These are phyloP conservation scores for Pinna nobilis DNA, from an alignment of 1,140 invertebrate species.

Conservation along the genomic window DNA sequence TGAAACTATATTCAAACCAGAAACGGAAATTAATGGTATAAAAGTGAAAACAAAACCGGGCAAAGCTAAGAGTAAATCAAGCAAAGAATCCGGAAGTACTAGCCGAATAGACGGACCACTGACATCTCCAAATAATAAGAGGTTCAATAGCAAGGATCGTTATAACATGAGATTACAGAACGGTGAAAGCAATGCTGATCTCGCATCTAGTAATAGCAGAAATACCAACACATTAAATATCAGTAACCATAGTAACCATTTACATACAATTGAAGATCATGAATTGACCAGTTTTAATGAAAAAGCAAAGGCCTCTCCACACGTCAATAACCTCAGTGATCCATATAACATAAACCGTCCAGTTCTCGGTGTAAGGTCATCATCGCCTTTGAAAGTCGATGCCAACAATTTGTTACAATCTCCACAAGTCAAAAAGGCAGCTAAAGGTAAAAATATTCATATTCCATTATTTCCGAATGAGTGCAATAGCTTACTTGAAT, in stretches of 20 bases:
- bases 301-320: neutral
- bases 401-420: constrained; percentile 3
- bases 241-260: constrained; percentile 25
- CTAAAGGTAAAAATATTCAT: constrained; percentile 24
- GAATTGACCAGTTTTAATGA: constrained; percentile 6
- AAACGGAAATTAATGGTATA: neutral
- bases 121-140: neutral
- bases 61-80: neutral
- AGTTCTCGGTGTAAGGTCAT: neutral
- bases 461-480: constrained; percentile 45
- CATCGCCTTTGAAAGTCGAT: neutral
- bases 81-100: neutral
- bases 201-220: constrained; percentile 43
- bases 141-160: neutral
- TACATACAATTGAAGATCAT: neutral
- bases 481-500: constrained; percentile 30
- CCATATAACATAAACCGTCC: neutral
- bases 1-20: constrained; percentile 2
- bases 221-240: constrained; percentile 45
- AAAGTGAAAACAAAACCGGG: neutral
- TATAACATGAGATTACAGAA: neutral
- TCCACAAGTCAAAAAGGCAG: constrained; percentile 5
- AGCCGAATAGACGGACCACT: neutral
- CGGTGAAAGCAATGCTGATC: constrained; percentile 28
- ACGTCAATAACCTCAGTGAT: neutral